Percentiles rank a stretch among this genome's conserved stretches.
phyloP scores from a whole-genome alignment of 1,140 invertebrate species.

The Portunus trituberculatus region DNA sequence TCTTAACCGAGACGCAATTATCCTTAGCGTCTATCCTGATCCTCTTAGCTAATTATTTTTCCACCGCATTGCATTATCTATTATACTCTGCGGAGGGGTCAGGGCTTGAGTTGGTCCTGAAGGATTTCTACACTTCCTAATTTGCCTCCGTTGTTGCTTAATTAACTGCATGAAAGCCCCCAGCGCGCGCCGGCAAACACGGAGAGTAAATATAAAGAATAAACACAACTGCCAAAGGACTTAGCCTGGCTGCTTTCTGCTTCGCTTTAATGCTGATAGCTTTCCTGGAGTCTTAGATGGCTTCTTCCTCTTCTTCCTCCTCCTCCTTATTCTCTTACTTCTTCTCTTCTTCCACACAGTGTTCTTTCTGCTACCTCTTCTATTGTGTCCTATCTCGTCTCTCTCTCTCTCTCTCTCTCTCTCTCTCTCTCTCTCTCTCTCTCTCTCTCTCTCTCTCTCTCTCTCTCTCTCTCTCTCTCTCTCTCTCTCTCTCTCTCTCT shows the following conservation, averaged over 20 bases:
- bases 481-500: neutral
- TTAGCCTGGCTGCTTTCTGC: neutral
- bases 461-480: too few species aligned
- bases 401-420: neutral
- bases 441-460: too few species aligned
- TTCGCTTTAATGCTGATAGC: conserved; percentile 11
- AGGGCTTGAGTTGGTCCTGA: neutral
- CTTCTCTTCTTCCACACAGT: neutral
- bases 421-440: neutral
- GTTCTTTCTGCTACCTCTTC: neutral
- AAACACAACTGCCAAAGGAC: neutral
- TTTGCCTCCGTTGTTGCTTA: neutral
- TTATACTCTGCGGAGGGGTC: neutral
- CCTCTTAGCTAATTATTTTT: neutral
- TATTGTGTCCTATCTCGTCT: neutral
- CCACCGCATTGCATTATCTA: neutral
- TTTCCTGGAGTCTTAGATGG: neutral
- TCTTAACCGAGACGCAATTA: too few species aligned
- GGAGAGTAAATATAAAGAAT: conserved; percentile 2
- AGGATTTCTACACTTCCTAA: neutral
- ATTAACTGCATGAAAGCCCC: neutral
- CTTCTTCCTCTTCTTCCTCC: neutral
- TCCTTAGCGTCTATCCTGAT: too few species aligned
- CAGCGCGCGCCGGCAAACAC: neutral
- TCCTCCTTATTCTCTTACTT: neutral